These are phyloP conservation scores for Drosophila watanabei DNA, from an alignment of 1,140 invertebrate species.

Conservation along the genomic window DNA sequence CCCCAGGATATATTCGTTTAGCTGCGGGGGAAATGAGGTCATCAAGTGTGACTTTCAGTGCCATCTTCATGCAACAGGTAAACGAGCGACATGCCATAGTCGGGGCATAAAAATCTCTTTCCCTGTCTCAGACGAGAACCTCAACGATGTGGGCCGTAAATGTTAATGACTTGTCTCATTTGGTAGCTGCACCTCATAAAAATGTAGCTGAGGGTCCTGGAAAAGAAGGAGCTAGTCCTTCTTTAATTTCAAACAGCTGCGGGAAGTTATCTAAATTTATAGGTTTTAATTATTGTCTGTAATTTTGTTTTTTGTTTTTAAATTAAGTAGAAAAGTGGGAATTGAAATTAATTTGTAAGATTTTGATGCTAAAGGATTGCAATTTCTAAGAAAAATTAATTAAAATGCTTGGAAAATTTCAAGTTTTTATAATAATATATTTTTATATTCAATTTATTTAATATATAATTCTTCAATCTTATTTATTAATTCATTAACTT, in stretches of 20 bases:
- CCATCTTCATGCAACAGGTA: conserved; percentile 61
- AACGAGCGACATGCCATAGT: not conserved
- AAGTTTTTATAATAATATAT: not conserved
- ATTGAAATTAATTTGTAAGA: too few relatives aligned
- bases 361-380: not conserved
- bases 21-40: conserved; percentile 37
- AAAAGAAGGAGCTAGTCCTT: not conserved
- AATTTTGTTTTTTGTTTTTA: too few relatives aligned
- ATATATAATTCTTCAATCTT: not conserved
- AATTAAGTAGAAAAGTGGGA: not conserved
- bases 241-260: conserved; percentile 31
- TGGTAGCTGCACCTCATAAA: conserved; percentile 53
- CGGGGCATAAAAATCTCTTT: conserved; percentile 1
- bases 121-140: conserved; percentile 29
- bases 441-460: not conserved
- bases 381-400: not conserved
- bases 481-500: not conserved
- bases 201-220: conserved; percentile 23
- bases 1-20: conserved; percentile 21
- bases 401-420: too few relatives aligned
- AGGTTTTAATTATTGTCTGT: conserved; percentile 9
- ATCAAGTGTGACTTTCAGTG: conserved; percentile 44
- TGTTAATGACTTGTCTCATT: conserved; percentile 64
- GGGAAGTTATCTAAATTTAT: conserved; percentile 31
- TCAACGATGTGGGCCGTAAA: conserved; percentile 64